phyloP scores from a whole-genome alignment of 1,140 invertebrate species.

The Dreissena polymorpha region DNA sequence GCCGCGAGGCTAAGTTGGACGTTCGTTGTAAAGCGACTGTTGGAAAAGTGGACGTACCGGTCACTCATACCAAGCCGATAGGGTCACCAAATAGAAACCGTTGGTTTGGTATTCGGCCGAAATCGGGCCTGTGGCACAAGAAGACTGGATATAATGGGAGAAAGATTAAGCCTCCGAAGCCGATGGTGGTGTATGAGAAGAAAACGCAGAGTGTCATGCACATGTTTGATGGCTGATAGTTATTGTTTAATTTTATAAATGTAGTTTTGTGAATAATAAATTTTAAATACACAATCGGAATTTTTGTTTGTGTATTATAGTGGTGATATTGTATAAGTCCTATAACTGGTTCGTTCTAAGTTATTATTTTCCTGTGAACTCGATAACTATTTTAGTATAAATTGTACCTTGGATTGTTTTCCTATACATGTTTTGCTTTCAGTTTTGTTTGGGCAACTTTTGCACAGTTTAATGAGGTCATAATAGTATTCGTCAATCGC shows the following conservation, averaged over 20 bases:
- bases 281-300: too few relatives aligned
- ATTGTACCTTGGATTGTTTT: too few relatives aligned
- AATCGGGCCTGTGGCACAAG: constrained; percentile 95
- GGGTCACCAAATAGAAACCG: constrained; percentile 91
- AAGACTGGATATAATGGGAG: constrained; percentile 94
- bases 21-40: constrained; percentile 95
- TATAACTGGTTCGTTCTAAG: too few relatives aligned
- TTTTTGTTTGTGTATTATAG: too few relatives aligned
- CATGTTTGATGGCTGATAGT: constrained; percentile 42
- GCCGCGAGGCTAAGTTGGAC: constrained; percentile 89
- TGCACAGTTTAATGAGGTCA: too few relatives aligned
- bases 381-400: too few relatives aligned
- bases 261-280: too few relatives aligned
- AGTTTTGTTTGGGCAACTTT: too few relatives aligned
- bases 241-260: not conserved
- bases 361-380: too few relatives aligned
- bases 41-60: constrained; percentile 91
- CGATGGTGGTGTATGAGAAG: constrained; percentile 42
- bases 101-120: constrained; percentile 92
- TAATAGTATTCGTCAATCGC: too few relatives aligned
- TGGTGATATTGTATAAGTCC: too few relatives aligned
- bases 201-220: constrained; percentile 19
- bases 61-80: constrained; percentile 87
- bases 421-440: too few relatives aligned
- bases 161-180: constrained; percentile 86